A percentile compares a stretch with the other conserved stretches of the same genome.
Evolutionary conservation across 2,797 vertebrate genomes (phyloP).

Genomic region (Melopsittacus undulatus): DNA sequence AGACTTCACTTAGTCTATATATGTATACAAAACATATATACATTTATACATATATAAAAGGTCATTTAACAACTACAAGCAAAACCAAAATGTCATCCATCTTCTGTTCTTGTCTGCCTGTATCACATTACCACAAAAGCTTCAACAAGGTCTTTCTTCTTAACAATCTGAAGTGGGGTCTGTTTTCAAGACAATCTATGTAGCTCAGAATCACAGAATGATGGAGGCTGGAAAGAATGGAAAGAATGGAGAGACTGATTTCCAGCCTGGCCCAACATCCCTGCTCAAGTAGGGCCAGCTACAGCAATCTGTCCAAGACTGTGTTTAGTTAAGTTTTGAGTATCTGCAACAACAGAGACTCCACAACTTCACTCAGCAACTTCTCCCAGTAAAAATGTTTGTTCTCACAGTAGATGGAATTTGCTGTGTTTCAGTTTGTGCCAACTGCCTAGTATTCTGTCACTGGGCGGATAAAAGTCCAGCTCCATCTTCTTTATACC

Average conservation of each 20-base stretch:
- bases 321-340: not conserved
- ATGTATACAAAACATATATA: not conserved
- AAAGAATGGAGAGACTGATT: too few species aligned
- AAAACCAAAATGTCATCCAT: not conserved
- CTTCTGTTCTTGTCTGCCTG: not conserved
- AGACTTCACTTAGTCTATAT: not conserved
- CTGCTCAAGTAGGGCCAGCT: not conserved
- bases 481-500: not conserved
- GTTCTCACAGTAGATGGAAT: not conserved
- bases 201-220: not conserved
- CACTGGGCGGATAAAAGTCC: not conserved
- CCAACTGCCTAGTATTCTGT: not conserved
- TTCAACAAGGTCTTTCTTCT: not conserved
- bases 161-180: not conserved
- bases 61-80: not conserved
- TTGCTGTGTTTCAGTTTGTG: not conserved
- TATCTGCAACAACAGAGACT: not conserved
- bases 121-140: not conserved
- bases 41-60: too few species aligned
- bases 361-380: fast-evolving
- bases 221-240: not conserved
- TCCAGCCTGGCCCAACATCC: not conserved
- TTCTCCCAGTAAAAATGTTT: not conserved
- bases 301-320: not conserved
- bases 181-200: not conserved